phyloP scores from a whole-genome alignment of 2,888 invertebrate genomes.

The Tromatobia lineatoria region DNA sequence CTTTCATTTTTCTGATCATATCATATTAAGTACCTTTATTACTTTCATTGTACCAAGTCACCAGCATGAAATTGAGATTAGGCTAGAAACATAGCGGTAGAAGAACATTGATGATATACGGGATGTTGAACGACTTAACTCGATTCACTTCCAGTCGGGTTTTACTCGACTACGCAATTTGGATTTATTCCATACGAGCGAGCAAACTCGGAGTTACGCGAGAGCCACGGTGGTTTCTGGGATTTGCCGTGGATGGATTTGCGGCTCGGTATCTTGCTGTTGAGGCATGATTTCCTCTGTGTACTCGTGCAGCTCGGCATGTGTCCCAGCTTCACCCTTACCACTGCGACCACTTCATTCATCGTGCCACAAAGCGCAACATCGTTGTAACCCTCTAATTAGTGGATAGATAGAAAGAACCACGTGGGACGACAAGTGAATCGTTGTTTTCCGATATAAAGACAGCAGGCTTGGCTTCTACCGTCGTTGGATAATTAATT shows the following conservation, averaged over 20 bases:
- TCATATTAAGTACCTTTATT: neutral
- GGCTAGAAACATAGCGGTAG: neutral
- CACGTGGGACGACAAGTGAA: slow-evolving; percentile 13
- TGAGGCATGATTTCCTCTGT: slow-evolving; percentile 48
- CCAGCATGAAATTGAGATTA: neutral
- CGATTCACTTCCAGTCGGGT: slow-evolving; percentile 4
- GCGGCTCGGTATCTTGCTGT: slow-evolving; percentile 38
- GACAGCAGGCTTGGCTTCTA: slow-evolving; percentile 23
- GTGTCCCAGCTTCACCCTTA: slow-evolving; percentile 12
- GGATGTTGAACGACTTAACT: neutral
- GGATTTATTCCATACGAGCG: slow-evolving; percentile 49
- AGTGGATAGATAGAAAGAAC: slow-evolving; percentile 29
- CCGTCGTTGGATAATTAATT: slow-evolving; percentile 52
- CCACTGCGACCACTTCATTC: slow-evolving; percentile 30
- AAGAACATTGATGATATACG: neutral
- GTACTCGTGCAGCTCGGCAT: slow-evolving; percentile 10
- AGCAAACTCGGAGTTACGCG: slow-evolving; percentile 19
- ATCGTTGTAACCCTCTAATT: slow-evolving; percentile 60
- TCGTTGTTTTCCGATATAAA: slow-evolving; percentile 29
- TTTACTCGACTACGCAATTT: slow-evolving; percentile 38
- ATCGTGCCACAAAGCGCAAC: slow-evolving; percentile 52
- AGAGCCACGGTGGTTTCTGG: slow-evolving; percentile 21
- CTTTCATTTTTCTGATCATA: neutral
- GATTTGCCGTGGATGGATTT: slow-evolving; percentile 51
- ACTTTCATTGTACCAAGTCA: neutral